Conservation (phyloP, 2,113 vertebrate genomes). For the Pelecanoides urinatrix region DNA sequence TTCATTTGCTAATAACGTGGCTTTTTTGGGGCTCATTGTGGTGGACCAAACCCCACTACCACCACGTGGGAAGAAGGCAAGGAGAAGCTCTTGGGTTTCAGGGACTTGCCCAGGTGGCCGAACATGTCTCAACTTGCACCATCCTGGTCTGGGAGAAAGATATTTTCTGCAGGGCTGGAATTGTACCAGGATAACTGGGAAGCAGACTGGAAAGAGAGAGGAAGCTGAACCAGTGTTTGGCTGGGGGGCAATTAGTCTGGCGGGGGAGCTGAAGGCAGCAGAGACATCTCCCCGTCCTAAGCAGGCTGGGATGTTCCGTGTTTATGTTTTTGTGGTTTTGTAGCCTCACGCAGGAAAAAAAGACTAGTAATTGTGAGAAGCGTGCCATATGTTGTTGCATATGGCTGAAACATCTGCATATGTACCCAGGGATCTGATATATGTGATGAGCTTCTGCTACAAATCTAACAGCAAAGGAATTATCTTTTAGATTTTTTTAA, state of each 20-base stretch:
- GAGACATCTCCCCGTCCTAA: not conserved
- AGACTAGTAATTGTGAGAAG: slow-evolving; percentile 32
- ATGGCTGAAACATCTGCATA: slow-evolving; percentile 60
- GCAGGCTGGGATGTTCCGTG: not conserved
- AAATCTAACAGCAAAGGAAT: slow-evolving; percentile 11
- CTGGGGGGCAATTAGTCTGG: not conserved
- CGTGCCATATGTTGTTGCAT: slow-evolving; percentile 1
- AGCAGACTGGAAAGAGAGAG: not conserved
- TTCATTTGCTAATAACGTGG: not conserved
- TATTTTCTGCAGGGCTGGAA: not conserved
- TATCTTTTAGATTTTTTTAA: not conserved
- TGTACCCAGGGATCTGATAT: slow-evolving; percentile 25
- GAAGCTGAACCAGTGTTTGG: not conserved
- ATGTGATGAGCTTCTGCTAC: slow-evolving; percentile 6
- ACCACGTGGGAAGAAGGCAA: fast-evolving
- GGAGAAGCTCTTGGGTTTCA: not conserved
- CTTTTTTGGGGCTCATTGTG: fast-evolving
- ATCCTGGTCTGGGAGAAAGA: not conserved
- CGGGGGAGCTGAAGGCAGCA: not conserved
- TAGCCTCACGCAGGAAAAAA: not conserved
- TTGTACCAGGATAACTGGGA: not conserved
- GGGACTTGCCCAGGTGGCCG: no score
- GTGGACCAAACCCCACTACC: not conserved
- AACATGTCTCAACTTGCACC: not conserved
- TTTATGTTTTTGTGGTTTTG: not conserved